These are phyloP conservation scores for Eulacestoma nigropectus DNA, from an alignment of 2,113 vertebrate genomes.

Conservation along the genomic window DNA sequence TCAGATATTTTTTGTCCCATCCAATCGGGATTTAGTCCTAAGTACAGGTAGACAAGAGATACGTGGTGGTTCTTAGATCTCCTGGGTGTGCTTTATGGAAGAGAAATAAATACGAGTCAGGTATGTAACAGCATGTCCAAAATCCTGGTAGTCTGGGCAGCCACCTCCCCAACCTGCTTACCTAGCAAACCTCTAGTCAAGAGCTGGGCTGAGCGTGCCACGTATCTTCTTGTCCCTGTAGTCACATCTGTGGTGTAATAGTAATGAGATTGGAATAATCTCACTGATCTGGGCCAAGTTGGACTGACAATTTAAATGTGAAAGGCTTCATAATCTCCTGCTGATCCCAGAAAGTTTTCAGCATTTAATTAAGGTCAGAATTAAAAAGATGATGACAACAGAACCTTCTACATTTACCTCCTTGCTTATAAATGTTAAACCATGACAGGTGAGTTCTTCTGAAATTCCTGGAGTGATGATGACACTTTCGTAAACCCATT, in stretches of 20 bases:
- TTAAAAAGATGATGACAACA: background rate
- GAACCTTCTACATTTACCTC: background rate
- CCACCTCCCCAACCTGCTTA: background rate
- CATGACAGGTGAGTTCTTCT: background rate
- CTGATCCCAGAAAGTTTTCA: constrained; percentile 37
- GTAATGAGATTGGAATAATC: constrained; percentile 27
- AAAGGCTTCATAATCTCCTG: constrained; percentile 39
- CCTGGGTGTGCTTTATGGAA: background rate
- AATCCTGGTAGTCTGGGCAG: background rate
- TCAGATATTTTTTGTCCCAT: background rate
- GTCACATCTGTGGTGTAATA: background rate
- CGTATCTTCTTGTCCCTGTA: background rate
- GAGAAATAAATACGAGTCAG: background rate
- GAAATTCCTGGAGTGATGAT: background rate
- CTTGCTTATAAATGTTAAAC: constrained; percentile 27
- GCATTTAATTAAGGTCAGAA: constrained; percentile 43
- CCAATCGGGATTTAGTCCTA: background rate
- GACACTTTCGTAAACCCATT: background rate
- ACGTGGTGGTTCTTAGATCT: background rate
- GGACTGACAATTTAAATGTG: constrained; percentile 27
- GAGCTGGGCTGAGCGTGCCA: background rate
- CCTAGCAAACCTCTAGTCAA: background rate
- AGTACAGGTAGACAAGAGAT: background rate
- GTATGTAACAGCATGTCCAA: background rate
- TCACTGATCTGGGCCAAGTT: background rate